These are phyloP conservation scores for Artemia franciscana DNA, from an alignment of 1,140 invertebrate species.

Conservation along the genomic window DNA sequence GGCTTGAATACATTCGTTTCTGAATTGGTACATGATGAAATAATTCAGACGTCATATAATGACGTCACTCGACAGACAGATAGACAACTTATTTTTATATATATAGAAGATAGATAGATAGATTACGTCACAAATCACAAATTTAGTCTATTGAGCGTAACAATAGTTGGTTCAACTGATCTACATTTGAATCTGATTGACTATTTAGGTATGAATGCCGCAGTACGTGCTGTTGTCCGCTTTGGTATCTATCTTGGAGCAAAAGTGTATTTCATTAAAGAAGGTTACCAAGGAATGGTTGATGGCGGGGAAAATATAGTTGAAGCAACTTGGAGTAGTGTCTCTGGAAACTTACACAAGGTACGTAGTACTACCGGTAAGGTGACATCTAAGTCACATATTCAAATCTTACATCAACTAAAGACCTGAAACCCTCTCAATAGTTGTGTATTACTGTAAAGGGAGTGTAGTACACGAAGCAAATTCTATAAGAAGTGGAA, in stretches of 20 bases:
- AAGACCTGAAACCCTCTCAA: too few relatives aligned
- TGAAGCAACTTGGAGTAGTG: slow-evolving; percentile 90
- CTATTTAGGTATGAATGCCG: slow-evolving; percentile 84
- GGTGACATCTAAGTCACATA: not conserved
- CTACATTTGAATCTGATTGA: slow-evolving; percentile 5
- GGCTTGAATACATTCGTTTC: too few relatives aligned
- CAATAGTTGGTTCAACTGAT: too few relatives aligned
- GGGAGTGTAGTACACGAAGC: not conserved
- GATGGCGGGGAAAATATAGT: slow-evolving; percentile 86
- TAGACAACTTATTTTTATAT: too few relatives aligned
- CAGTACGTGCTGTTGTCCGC: slow-evolving; percentile 84
- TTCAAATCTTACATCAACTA: slow-evolving; percentile 1
- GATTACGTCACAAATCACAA: too few relatives aligned
- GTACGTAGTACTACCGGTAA: too few relatives aligned
- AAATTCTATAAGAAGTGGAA: not conserved
- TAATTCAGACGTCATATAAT: too few relatives aligned
- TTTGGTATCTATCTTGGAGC: slow-evolving; percentile 93
- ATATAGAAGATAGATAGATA: too few relatives aligned
- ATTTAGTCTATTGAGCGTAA: too few relatives aligned
- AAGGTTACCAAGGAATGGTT: slow-evolving; percentile 99
- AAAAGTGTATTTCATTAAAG: slow-evolving; percentile 88
- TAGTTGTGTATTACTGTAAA: not conserved
- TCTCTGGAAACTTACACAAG: slow-evolving; percentile 94
- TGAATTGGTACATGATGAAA: too few relatives aligned
- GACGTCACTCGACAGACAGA: too few relatives aligned